Evolutionary conservation across 2,797 vertebrate genomes (phyloP).

Genomic region (Oreochromis mossambicus): DNA sequence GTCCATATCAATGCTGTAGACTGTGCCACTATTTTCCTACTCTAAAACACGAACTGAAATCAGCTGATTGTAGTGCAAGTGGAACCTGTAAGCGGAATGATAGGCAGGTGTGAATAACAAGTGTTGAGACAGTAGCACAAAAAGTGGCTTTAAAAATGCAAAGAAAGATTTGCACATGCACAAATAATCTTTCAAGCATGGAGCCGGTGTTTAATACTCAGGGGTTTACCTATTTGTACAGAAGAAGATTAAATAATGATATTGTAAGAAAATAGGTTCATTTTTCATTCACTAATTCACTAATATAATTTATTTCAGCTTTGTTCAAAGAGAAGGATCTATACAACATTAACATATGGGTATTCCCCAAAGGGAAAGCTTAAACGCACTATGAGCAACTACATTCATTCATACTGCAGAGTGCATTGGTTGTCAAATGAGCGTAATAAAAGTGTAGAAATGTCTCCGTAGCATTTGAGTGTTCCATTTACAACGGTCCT

Average conservation of each 20-base stretch:
- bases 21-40: not conserved
- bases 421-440: constrained; percentile 3
- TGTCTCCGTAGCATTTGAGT: constrained; percentile 1
- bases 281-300: not conserved
- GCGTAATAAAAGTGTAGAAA: constrained; percentile 19
- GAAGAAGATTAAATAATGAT: not conserved
- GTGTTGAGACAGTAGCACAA: rapidly evolving
- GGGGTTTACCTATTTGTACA: not conserved
- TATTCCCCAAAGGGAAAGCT: constrained; percentile 25
- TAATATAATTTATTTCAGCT: not conserved
- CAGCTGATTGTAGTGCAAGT: not conserved
- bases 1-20: too few species aligned
- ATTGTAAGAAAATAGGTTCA: not conserved
- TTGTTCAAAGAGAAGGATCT: not conserved
- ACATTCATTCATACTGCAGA: not conserved
- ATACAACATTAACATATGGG: constrained; percentile 13
- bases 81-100: not conserved
- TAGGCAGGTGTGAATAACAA: not conserved
- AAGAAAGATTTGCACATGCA: not conserved
- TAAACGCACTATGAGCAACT: constrained; percentile 4
- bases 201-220: not conserved
- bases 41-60: not conserved
- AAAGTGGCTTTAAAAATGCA: not conserved
- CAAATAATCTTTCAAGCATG: not conserved
- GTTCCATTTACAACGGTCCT: constrained; percentile 13